A percentile compares a stretch with the other conserved stretches of the same genome.
Evolutionary conservation across 2,113 vertebrate species (phyloP).

Genomic region (Ranitomeya variabilis): DNA sequence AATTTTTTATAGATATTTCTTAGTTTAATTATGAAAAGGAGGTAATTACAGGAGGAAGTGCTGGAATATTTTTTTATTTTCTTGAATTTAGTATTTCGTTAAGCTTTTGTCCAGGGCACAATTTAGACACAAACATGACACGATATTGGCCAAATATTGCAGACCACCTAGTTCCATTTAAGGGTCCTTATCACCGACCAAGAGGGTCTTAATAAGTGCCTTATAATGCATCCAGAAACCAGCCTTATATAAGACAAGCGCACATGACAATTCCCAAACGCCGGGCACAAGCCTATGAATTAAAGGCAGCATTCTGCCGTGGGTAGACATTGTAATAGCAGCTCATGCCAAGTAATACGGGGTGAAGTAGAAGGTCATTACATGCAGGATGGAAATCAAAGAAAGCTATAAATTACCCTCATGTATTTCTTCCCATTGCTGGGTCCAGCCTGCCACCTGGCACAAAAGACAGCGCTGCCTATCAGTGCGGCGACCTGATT

Average conservation of each 20-base stretch:
- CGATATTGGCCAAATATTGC: too few relatives aligned
- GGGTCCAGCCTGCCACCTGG: slow-evolving; percentile 59
- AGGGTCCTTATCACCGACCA: too few relatives aligned
- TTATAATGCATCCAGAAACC: not conserved
- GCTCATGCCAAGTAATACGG: not conserved
- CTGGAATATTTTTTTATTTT: too few relatives aligned
- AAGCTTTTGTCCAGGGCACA: too few relatives aligned
- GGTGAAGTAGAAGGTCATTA: slow-evolving; percentile 27
- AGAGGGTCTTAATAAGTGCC: not conserved
- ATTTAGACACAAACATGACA: too few relatives aligned
- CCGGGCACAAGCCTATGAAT: not conserved
- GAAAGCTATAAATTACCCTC: not conserved
- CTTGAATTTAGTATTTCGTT: too few relatives aligned
- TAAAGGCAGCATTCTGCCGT: not conserved
- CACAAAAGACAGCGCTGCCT: slow-evolving; percentile 25
- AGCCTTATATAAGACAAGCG: not conserved
- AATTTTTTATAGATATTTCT: too few relatives aligned
- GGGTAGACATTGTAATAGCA: slow-evolving; percentile 26
- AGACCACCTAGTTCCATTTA: too few relatives aligned
- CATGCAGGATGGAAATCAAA: not conserved
- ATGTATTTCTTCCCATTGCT: slow-evolving; percentile 53
- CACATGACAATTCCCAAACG: not conserved
- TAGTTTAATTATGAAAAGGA: too few relatives aligned
- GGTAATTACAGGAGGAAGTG: too few relatives aligned
- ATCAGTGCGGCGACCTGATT: slow-evolving; percentile 50